A percentile compares a stretch with the other conserved stretches of the same genome.
These are phyloP conservation scores for Crotalus viridis DNA, from an alignment of 2,113 vertebrate genomes.

Conservation along the genomic window DNA sequence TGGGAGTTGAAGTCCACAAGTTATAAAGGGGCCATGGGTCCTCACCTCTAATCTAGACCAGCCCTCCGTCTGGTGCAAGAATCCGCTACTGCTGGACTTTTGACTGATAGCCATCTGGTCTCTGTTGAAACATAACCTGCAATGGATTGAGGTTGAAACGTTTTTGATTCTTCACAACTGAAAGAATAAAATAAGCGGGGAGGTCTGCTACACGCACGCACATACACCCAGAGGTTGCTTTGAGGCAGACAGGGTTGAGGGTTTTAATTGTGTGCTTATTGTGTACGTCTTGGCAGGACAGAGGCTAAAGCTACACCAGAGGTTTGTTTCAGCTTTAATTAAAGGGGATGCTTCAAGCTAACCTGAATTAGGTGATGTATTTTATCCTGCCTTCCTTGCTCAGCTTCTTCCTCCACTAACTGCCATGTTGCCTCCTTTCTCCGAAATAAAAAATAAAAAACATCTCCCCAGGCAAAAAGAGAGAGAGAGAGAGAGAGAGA, in stretches of 20 bases:
- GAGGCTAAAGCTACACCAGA: slow-evolving; percentile 46
- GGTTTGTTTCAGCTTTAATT: slow-evolving; percentile 44
- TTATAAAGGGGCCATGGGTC: not conserved
- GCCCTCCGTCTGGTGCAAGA: not conserved
- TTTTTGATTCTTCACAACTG: not conserved
- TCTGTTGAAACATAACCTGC: not conserved
- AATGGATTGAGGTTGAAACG: not conserved
- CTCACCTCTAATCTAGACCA: not conserved
- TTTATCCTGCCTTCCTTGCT: slow-evolving; percentile 6
- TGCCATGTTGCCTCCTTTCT: not conserved
- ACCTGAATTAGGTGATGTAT: not conserved
- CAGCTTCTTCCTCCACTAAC: not conserved
- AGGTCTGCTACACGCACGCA: not conserved
- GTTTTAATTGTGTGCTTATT: not conserved
- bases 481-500: not conserved
- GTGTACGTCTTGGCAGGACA: not conserved
- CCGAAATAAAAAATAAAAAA: not conserved
- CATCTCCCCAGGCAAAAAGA: not conserved
- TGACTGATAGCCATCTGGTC: not conserved
- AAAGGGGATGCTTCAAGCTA: slow-evolving; percentile 34
- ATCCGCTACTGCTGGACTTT: not conserved
- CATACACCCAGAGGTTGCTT: not conserved
- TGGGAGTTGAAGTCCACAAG: too few relatives aligned
- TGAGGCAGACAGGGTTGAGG: not conserved
- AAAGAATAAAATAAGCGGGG: not conserved